phyloP scores from a whole-genome alignment of 2,113 vertebrate genomes.

The Mixornis gularis region DNA sequence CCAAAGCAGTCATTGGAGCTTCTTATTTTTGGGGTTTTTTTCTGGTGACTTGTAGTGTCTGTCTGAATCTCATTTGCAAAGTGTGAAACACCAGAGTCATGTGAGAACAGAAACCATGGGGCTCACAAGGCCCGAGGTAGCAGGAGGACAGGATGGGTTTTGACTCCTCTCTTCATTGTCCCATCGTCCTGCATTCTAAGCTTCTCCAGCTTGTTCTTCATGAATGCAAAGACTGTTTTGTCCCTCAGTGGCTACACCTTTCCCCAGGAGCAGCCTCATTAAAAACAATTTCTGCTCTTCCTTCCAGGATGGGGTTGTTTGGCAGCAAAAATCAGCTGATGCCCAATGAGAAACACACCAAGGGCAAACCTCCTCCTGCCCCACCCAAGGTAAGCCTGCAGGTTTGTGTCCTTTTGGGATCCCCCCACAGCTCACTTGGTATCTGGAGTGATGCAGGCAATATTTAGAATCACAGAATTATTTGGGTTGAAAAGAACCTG shows the following conservation, averaged over 20 bases:
- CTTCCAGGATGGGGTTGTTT: slow-evolving; percentile 38
- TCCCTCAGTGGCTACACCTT: neutral
- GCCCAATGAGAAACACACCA: neutral
- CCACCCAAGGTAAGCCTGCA: slow-evolving; percentile 24
- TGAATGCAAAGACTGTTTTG: neutral
- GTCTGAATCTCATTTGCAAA: neutral
- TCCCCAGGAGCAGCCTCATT: neutral
- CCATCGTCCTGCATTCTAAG: neutral
- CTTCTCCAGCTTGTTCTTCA: neutral
- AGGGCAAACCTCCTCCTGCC: neutral
- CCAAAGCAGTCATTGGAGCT: neutral
- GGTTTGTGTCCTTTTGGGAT: neutral
- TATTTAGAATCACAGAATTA: neutral
- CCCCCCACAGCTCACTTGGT: neutral
- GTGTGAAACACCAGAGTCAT: neutral
- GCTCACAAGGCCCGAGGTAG: neutral
- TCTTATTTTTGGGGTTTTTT: neutral
- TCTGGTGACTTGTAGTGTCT: neutral
- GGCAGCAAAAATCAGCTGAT: slow-evolving; percentile 40
- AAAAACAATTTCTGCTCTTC: neutral
- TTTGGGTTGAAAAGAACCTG: neutral
- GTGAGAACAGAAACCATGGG: neutral
- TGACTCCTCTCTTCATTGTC: neutral
- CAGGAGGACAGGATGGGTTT: neutral
- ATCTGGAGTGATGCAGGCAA: neutral